Evolutionary conservation across 2,113 vertebrate species (phyloP), one percentile per base, ranked within the genome.

Genomic region (Saccopteryx leptura): DNA sequence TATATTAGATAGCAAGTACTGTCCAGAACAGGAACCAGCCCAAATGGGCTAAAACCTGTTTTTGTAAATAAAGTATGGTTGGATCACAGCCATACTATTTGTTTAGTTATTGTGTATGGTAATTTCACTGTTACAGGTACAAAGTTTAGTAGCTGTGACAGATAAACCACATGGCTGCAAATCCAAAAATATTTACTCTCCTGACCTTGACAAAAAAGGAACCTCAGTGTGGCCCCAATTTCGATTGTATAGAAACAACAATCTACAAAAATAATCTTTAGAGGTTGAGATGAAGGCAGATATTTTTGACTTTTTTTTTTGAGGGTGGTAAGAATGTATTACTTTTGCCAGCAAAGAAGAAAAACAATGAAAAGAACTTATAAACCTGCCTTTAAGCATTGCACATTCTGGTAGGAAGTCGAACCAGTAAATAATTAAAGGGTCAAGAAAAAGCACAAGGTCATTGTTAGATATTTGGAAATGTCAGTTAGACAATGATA

Each of bases 361-460:
- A 93, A 96, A 88, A 75, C 39, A 60, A 92, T 74, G 60, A 74
- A 93, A 93, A 93, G 54, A 93, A 90, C 24, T 63, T 26, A 81
- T 78, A 89, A 66, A 71, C 60, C 9, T 79, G 17, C 60, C 19
- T 80, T 85, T 26, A 46, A 82, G 28, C n/a, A 9, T 15, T 58
- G 4, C 2, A 31, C 74, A 69, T 17, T 82, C 24, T 92, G 68
- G 12, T 24, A 66, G 54, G 24, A 5, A 12, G 39, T 50, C 48
- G 65, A n/a, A 50, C 56, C 69, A 58, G 28, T 26, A 54, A 79
- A 18, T 48, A 75, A 74, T 33, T 19, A 52, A 58, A 82, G 23
- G 54, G 8, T 63, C 15, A 50, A 74, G 68, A 33, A 86, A 56
- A 89, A 89, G 56, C 58, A 75, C 54, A 56, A 92, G 61, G 81